These are phyloP conservation scores for Battus philenor DNA, from an alignment of 1,140 invertebrate genomes.

Conservation along the genomic window DNA sequence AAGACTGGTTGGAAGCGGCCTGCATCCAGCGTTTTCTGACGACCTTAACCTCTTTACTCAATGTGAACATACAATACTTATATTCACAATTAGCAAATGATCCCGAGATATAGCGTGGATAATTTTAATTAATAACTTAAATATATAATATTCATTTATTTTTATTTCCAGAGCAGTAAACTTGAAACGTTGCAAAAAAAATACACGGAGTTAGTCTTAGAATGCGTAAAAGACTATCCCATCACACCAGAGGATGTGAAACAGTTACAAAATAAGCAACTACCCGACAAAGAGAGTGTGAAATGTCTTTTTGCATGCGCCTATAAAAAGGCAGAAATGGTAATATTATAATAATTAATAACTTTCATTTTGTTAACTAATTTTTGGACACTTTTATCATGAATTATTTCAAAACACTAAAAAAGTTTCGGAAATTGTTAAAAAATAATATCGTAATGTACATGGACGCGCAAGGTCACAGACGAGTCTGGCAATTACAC, in stretches of 20 bases:
- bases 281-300: conserved; percentile 35
- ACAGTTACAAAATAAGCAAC: conserved; percentile 30
- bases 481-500: conserved; percentile 38
- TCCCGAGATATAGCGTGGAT: too few relatives aligned
- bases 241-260: conserved; percentile 34
- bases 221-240: conserved; percentile 32
- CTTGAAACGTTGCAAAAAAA: conserved; percentile 35
- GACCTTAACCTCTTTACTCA: too few relatives aligned
- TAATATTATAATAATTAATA: conserved; percentile 23
- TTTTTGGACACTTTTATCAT: too few relatives aligned
- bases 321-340: conserved; percentile 58
- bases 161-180: conserved; percentile 27
- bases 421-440: conserved; percentile 9
- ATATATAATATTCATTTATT: too few relatives aligned
- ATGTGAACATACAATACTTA: too few relatives aligned
- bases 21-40: too few relatives aligned
- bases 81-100: too few relatives aligned
- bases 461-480: conserved; percentile 30
- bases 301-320: conserved; percentile 59
- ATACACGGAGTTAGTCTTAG: conserved; percentile 36
- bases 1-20: too few relatives aligned
- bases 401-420: conserved; percentile 11
- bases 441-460: conserved; percentile 2
- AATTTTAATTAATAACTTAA: too few relatives aligned
- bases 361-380: conserved; percentile 2